Conservation (phyloP, 2,888 invertebrate species). For the Mactromeris polynyma region DNA sequence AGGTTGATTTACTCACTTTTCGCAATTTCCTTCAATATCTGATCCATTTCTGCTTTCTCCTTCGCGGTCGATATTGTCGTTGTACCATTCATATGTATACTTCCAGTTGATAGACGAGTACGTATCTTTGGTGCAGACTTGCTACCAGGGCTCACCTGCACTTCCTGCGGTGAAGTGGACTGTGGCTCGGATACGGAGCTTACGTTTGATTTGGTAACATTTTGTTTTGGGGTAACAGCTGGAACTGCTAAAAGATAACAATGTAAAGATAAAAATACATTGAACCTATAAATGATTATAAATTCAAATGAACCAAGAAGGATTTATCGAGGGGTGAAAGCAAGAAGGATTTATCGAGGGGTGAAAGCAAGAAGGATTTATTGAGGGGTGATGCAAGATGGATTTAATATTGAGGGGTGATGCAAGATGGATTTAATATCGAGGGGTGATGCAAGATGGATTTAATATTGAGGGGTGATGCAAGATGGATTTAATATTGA, state of each 20-base stretch:
- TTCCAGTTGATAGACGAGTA: slow-evolving; percentile 80
- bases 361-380: too few species aligned
- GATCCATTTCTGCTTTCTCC: slow-evolving; percentile 71
- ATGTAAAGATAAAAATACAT: not conserved
- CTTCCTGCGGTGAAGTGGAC: not conserved
- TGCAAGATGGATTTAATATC: too few species aligned
- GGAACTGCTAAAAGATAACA: not conserved
- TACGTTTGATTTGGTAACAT: not conserved
- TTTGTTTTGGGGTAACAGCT: not conserved
- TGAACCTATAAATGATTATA: not conserved
- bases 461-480: too few species aligned
- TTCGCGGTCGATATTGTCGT: slow-evolving; percentile 74
- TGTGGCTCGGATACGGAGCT: not conserved
- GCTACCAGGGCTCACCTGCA: not conserved
- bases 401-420: too few species aligned
- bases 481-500: too few species aligned
- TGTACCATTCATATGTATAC: slow-evolving; percentile 80
- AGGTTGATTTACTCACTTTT: slow-evolving; percentile 63
- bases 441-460: too few species aligned
- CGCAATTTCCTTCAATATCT: slow-evolving; percentile 62
- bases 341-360: too few species aligned
- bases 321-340: too few species aligned
- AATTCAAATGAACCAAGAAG: too few species aligned
- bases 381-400: too few species aligned
- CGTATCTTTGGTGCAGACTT: slow-evolving; percentile 64